Evolutionary conservation across 2,797 vertebrate species (phyloP).

Genomic region (Pipistrellus kuhlii): DNA sequence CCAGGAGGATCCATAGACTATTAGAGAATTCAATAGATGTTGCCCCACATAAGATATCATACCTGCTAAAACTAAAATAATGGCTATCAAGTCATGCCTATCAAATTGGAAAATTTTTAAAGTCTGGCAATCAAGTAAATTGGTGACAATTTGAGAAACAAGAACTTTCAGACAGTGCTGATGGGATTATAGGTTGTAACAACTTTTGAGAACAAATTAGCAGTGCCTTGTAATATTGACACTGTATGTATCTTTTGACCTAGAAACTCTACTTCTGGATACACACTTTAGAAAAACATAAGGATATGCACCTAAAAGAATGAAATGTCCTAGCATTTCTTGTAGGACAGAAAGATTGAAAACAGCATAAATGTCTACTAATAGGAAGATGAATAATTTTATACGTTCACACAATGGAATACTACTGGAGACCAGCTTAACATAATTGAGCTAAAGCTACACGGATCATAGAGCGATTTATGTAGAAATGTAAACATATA

Average conservation of each 20-base stretch:
- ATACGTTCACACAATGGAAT: not conserved
- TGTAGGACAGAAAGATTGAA: conserved; percentile 1
- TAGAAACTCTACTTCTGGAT: not conserved
- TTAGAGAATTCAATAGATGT: not conserved
- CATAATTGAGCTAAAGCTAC: not conserved
- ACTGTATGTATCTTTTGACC: not conserved
- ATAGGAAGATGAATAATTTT: not conserved
- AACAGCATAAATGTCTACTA: not conserved
- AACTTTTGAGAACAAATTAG: not conserved
- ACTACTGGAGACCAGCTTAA: not conserved
- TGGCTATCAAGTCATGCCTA: not conserved
- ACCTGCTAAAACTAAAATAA: not conserved
- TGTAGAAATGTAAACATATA: not conserved
- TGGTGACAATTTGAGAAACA: not conserved
- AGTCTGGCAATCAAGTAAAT: not conserved
- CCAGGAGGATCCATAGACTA: not conserved
- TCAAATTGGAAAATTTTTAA: not conserved
- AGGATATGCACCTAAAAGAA: too few relatives aligned
- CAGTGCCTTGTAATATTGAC: not conserved
- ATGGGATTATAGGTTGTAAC: not conserved
- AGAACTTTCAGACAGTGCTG: not conserved
- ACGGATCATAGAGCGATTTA: not conserved
- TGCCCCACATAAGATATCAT: not conserved
- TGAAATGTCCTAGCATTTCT: not conserved
- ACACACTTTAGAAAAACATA: not conserved